Percentiles rank a stretch among this genome's conserved stretches.
Evolutionary conservation across 2,888 invertebrate species (phyloP).

Genomic region (Penaeus monodon): DNA sequence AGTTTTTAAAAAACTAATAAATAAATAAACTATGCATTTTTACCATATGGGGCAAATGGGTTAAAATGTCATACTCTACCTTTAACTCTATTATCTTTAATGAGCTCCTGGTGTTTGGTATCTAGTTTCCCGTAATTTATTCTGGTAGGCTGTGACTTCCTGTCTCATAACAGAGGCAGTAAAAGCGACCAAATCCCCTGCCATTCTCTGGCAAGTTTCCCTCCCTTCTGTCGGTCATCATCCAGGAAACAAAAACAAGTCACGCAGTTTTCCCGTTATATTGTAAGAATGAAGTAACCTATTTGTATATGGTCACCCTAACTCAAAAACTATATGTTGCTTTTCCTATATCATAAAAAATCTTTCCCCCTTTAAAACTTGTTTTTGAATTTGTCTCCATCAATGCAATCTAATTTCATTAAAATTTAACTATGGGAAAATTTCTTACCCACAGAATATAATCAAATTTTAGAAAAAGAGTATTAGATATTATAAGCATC

Average conservation of each 20-base stretch:
- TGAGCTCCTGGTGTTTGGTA: conserved; percentile 90
- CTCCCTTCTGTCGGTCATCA: conserved; percentile 94
- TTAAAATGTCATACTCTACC: conserved; percentile 66
- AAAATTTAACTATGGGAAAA: no score
- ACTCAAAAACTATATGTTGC: not conserved
- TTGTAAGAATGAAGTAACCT: not conserved
- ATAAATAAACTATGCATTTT: no score
- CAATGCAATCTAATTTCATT: no score
- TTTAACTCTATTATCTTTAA: conserved; percentile 96
- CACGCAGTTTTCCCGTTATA: conserved; percentile 86
- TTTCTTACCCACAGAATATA: no score
- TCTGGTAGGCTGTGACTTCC: conserved; percentile 88
- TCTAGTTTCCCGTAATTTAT: conserved; percentile 91
- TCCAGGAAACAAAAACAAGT: conserved; percentile 96
- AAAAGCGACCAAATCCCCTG: conserved; percentile 95
- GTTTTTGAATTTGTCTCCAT: not conserved
- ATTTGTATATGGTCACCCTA: not conserved
- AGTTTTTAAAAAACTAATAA: no score
- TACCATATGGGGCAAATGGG: no score
- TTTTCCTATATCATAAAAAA: not conserved
- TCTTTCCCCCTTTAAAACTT: not conserved
- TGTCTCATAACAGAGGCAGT: conserved; percentile 98
- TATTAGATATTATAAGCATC: no score
- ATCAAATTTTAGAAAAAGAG: no score
- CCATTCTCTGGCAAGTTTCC: conserved; percentile 96